Percentiles rank a stretch among this genome's conserved stretches.
Conservation (phyloP, 2,888 invertebrate genomes). For the Bugula neritina region DNA sequence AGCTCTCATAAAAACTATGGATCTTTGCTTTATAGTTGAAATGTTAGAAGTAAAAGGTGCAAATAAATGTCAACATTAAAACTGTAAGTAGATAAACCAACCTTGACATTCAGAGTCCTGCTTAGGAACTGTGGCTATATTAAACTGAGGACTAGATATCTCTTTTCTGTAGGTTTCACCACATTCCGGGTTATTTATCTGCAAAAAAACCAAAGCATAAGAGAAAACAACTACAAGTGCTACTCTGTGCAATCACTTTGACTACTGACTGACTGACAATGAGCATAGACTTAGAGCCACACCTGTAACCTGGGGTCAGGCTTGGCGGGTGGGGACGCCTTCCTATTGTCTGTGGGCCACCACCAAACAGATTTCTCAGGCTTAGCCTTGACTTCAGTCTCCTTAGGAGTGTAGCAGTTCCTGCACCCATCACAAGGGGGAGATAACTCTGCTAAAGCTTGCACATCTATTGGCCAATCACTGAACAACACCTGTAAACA, state of each 20-base stretch:
- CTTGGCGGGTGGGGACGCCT: background rate
- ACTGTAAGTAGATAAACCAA: too few relatives aligned
- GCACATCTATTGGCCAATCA: background rate
- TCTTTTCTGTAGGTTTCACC: background rate
- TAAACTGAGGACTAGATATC: background rate
- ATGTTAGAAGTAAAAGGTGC: too few relatives aligned
- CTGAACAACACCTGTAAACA: background rate
- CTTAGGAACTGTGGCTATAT: background rate
- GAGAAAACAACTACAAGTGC: too few relatives aligned
- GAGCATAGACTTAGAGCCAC: too few relatives aligned
- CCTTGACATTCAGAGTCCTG: too few relatives aligned
- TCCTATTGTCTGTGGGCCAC: conserved; percentile 24
- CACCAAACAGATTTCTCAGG: conserved; percentile 12
- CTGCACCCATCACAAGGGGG: conserved; percentile 26
- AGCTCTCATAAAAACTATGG: too few relatives aligned
- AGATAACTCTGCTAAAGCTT: background rate
- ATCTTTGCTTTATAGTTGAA: too few relatives aligned
- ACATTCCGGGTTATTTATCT: background rate
- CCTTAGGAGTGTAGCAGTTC: conserved; percentile 49
- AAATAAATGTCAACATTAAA: too few relatives aligned
- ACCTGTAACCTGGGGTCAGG: conserved; percentile 20
- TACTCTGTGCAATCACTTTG: too few relatives aligned
- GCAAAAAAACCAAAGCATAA: background rate
- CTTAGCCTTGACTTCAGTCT: background rate
- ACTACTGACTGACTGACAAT: too few relatives aligned